These are phyloP conservation scores for Triops cancriformis DNA, from an alignment of 1,140 invertebrate species.

Conservation along the genomic window DNA sequence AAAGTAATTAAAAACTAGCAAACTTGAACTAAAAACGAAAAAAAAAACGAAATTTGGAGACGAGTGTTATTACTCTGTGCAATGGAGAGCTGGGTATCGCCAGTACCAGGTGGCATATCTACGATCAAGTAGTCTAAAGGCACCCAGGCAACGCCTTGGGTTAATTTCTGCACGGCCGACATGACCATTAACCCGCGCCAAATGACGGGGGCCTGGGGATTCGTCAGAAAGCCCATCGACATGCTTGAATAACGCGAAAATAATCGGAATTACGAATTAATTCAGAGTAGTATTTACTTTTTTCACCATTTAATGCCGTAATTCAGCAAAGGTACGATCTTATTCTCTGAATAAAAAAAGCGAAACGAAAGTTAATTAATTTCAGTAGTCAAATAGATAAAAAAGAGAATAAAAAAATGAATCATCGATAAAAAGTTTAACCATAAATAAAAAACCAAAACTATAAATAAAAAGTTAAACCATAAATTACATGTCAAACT, in stretches of 20 bases:
- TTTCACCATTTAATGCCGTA: slow-evolving; percentile 83
- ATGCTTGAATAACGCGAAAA: slow-evolving; percentile 48
- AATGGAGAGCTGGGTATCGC: slow-evolving; percentile 79
- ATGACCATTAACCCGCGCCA: slow-evolving; percentile 92
- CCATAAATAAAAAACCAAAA: too few relatives aligned
- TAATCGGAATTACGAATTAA: too few relatives aligned
- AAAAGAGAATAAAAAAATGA: too few relatives aligned
- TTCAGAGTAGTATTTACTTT: slow-evolving; percentile 5
- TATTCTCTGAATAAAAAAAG: slow-evolving; percentile 24
- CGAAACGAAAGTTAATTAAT: slow-evolving; percentile 3
- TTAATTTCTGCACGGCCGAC: slow-evolving; percentile 76
- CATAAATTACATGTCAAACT: too few relatives aligned
- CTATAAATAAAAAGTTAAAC: too few relatives aligned
- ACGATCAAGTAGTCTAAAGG: slow-evolving; percentile 70
- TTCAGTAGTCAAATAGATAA: neutral
- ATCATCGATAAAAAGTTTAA: too few relatives aligned
- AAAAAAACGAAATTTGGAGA: slow-evolving; percentile 53
- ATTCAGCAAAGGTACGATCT: slow-evolving; percentile 77
- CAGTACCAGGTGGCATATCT: slow-evolving; percentile 85
- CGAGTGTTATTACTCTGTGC: slow-evolving; percentile 55
- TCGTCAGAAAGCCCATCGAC: slow-evolving; percentile 83
- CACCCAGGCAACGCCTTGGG: slow-evolving; percentile 72
- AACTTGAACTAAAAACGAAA: too few relatives aligned
- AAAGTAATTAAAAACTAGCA: slow-evolving; percentile 19
- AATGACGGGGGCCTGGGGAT: slow-evolving; percentile 65